Evolutionary conservation across 2,888 invertebrate species (phyloP).

Genomic region (Netelia inedita): DNA sequence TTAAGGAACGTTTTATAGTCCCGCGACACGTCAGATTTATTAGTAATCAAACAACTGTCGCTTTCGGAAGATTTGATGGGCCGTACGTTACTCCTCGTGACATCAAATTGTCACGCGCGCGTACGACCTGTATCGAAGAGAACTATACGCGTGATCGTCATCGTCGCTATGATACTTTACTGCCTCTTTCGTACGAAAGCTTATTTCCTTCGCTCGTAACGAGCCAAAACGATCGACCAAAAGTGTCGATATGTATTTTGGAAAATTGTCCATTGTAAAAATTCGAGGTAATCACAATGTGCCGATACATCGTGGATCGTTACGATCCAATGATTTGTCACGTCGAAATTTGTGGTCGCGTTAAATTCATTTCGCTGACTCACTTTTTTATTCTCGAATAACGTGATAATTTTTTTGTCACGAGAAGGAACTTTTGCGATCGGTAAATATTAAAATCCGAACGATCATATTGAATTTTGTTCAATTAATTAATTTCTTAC

Average conservation of each 20-base stretch:
- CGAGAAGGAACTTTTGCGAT: too few relatives aligned
- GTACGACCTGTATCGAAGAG: background rate
- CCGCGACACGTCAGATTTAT: slow-evolving; percentile 69
- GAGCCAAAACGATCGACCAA: background rate
- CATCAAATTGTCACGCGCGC: slow-evolving; percentile 57
- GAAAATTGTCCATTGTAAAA: too few relatives aligned
- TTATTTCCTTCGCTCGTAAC: slow-evolving; percentile 23
- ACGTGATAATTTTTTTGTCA: too few relatives aligned
- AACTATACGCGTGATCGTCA: slow-evolving; percentile 26
- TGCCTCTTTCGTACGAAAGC: background rate
- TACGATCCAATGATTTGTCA: too few relatives aligned
- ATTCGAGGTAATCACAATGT: too few relatives aligned
- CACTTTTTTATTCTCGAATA: too few relatives aligned
- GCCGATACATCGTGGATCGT: too few relatives aligned
- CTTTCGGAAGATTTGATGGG: slow-evolving; percentile 72
- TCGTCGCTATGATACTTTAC: slow-evolving; percentile 10
- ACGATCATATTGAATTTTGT: too few relatives aligned
- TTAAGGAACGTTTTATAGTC: slow-evolving; percentile 66
- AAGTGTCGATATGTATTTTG: slow-evolving; percentile 5
- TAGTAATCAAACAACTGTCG: slow-evolving; percentile 74
- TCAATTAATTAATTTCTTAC: too few relatives aligned
- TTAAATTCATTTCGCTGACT: too few relatives aligned
- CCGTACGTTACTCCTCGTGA: slow-evolving; percentile 70
- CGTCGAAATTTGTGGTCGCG: too few relatives aligned
- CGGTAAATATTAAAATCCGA: too few relatives aligned